A percentile compares a stretch with the other conserved stretches of the same genome.
These are phyloP conservation scores for Scrobipalpa costella DNA, from an alignment of 2,888 invertebrate genomes.

Conservation along the genomic window DNA sequence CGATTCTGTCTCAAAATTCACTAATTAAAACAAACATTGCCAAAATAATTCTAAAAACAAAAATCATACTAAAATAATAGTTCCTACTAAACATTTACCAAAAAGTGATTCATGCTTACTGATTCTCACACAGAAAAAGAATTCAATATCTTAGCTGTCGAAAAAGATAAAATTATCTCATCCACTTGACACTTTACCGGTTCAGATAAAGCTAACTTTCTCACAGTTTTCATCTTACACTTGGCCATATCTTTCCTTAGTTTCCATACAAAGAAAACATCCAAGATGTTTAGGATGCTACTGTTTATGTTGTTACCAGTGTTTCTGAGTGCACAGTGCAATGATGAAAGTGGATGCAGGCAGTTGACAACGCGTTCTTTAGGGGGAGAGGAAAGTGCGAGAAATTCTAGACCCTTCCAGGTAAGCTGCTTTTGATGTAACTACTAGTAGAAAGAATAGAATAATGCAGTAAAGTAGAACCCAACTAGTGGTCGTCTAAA, in stretches of 20 bases:
- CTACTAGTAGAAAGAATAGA: no score
- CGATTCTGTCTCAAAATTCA: not conserved
- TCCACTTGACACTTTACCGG: constrained; percentile 11
- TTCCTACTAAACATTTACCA: no score
- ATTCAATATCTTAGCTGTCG: not conserved
- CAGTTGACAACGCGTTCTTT: constrained; percentile 47
- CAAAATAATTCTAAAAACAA: no score
- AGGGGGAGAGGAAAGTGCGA: constrained; percentile 54
- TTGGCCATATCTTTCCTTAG: not conserved
- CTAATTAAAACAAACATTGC: no score
- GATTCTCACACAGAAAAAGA: not conserved
- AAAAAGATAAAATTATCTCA: constrained; percentile 14
- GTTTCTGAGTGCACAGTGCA: constrained; percentile 48
- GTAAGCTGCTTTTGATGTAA: constrained; percentile 32
- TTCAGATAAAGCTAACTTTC: constrained; percentile 43
- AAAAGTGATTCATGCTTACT: not conserved
- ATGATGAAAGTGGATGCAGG: constrained; percentile 43
- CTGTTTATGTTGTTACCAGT: constrained; percentile 47
- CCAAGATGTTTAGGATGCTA: constrained; percentile 48
- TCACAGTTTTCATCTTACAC: constrained; percentile 33
- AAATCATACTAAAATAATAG: no score
- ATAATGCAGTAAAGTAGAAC: no score
- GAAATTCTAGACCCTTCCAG: constrained; percentile 67
- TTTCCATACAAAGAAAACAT: not conserved
- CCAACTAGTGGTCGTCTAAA: no score